A percentile compares a stretch with the other conserved stretches of the same genome.
Conservation (phyloP, 2,797 vertebrate genomes). For the Acanthurus leucopareius region DNA sequence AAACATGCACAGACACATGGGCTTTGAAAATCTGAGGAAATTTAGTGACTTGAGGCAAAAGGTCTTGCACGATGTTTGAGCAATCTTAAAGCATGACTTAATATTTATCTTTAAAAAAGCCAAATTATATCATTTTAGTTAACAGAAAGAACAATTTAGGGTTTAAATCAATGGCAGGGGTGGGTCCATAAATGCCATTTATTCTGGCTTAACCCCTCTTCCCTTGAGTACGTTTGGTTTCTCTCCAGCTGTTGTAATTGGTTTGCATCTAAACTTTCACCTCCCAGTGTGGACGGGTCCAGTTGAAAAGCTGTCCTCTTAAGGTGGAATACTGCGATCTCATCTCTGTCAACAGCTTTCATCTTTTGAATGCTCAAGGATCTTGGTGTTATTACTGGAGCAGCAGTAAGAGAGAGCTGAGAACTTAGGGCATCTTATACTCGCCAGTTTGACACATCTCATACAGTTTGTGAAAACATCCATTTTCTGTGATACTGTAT, state of each 20-base stretch:
- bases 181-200: neutral
- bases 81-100: too few species aligned
- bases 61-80: too few species aligned
- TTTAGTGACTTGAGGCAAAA: too few species aligned
- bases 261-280: conserved; percentile 20
- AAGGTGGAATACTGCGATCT: conserved; percentile 36
- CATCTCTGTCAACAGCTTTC: conserved; percentile 51
- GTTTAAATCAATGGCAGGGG: too few species aligned
- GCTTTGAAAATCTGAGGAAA: too few species aligned
- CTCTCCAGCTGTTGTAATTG: conserved; percentile 1
- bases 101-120: too few species aligned
- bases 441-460: conserved; percentile 30
- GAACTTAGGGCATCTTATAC: conserved; percentile 45
- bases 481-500: conserved; percentile 29
- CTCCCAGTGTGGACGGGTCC: conserved; percentile 24
- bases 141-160: too few species aligned
- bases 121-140: too few species aligned
- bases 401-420: conserved; percentile 28
- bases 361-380: conserved; percentile 30
- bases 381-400: conserved; percentile 34
- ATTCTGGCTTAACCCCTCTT: neutral
- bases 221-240: conserved; percentile 20
- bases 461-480: conserved; percentile 29
- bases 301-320: conserved; percentile 33
- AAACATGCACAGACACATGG: too few species aligned